Percentiles rank a stretch among this genome's conserved stretches.
These are phyloP conservation scores for Oxytorus armatus DNA, from an alignment of 2,888 invertebrate species.

Conservation along the genomic window DNA sequence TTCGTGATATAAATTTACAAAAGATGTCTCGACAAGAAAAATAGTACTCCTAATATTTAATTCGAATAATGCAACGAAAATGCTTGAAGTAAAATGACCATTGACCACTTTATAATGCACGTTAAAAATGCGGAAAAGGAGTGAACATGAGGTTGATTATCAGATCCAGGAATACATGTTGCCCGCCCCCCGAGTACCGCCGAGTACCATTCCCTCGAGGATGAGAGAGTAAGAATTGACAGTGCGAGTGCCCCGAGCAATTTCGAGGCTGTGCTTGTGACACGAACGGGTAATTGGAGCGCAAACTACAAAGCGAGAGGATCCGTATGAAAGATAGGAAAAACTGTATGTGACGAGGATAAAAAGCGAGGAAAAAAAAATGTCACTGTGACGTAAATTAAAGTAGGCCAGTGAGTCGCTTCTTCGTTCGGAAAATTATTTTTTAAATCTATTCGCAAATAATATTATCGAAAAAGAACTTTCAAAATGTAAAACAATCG, in stretches of 20 bases:
- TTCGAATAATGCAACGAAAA: too few relatives aligned
- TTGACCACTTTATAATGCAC: too few relatives aligned
- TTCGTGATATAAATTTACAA: too few relatives aligned
- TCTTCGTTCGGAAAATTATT: conserved; percentile 4
- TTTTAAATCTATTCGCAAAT: too few relatives aligned
- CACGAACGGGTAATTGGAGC: conserved; percentile 59
- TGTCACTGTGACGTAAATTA: conserved; percentile 43
- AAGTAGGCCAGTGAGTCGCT: conserved; percentile 50
- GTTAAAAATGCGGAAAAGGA: too few relatives aligned
- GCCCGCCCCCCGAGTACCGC: background rate
- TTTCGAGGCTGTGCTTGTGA: conserved; percentile 46
- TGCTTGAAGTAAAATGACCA: too few relatives aligned
- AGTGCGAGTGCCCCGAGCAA: conserved; percentile 32
- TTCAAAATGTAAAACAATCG: too few relatives aligned
- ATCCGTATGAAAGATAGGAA: conserved; percentile 21
- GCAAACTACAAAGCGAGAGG: conserved; percentile 55
- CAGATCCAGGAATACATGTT: background rate
- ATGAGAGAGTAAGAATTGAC: conserved; percentile 42
- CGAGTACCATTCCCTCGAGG: background rate
- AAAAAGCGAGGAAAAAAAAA: conserved; percentile 37
- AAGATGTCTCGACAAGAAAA: too few relatives aligned
- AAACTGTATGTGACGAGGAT: conserved; percentile 2
- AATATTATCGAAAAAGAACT: too few relatives aligned
- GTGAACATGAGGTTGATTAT: conserved; percentile 16
- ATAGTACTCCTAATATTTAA: too few relatives aligned